Percentiles rank a stretch among this genome's conserved stretches.
phyloP scores from a whole-genome alignment of 2,888 invertebrate species.

The Hanleya hanleyi region DNA sequence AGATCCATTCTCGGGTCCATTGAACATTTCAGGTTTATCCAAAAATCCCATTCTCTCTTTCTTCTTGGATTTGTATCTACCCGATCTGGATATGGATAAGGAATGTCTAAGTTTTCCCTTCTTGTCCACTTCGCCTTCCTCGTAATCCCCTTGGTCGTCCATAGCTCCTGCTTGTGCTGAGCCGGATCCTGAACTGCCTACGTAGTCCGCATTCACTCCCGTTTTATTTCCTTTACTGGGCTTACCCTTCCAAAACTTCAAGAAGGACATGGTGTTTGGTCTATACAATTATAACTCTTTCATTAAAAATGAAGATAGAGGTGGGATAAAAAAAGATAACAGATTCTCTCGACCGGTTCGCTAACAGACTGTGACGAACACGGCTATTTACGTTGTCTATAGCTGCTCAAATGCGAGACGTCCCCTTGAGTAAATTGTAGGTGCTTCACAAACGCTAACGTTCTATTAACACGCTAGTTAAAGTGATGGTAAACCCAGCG shows the following conservation, averaged over 20 bases:
- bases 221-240: background rate
- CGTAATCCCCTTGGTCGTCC: background rate
- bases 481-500: no score
- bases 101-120: background rate
- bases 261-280: background rate
- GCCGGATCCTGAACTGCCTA: background rate
- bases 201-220: background rate
- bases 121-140: background rate
- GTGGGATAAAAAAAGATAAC: no score
- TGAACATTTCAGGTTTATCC: conserved; percentile 1
- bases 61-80: conserved; percentile 8
- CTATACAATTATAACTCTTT: background rate
- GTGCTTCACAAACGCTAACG: no score
- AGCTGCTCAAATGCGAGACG: no score
- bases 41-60: background rate
- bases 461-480: no score
- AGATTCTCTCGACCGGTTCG: background rate
- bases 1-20: background rate
- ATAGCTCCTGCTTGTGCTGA: no score
- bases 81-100: conserved; percentile 3
- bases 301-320: background rate
- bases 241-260: background rate
- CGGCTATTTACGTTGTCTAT: background rate
- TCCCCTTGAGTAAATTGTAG: no score
- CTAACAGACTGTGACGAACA: background rate